phyloP scores from a whole-genome alignment of 2,797 vertebrate species.

The Caiman crocodilus region DNA sequence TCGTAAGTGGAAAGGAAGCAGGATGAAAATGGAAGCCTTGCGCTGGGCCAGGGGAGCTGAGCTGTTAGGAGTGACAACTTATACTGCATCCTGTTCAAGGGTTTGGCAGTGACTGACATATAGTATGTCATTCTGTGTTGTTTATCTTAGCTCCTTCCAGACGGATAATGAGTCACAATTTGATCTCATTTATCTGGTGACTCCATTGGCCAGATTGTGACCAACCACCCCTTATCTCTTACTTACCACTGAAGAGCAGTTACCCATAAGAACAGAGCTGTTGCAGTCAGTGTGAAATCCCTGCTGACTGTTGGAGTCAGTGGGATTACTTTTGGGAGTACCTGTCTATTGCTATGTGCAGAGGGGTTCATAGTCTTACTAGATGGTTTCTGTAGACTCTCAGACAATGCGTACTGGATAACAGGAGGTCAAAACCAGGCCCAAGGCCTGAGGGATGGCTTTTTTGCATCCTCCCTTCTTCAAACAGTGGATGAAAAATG shows the following conservation, averaged over 20 bases:
- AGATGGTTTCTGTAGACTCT: not conserved
- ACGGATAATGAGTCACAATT: not conserved
- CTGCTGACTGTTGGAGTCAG: not conserved
- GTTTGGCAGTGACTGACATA: not conserved
- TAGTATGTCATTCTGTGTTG: not conserved
- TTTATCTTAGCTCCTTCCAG: not conserved
- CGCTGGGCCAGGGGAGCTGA: no score
- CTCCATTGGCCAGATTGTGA: not conserved
- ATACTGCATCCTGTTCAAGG: rapidly evolving
- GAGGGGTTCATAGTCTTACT: no score
- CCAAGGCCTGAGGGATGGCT: not conserved
- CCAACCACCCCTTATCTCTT: not conserved
- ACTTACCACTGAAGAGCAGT: not conserved
- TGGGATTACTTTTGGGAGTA: not conserved
- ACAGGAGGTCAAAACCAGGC: not conserved
- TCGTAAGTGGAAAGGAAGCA: not conserved
- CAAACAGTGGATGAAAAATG: not conserved
- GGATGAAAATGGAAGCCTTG: not conserved
- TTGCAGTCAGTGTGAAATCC: not conserved
- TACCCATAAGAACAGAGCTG: rapidly evolving
- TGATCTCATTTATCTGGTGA: not conserved
- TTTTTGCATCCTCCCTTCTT: not conserved
- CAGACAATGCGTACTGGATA: no score
- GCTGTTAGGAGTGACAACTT: not conserved
- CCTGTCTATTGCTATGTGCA: not conserved